Base-by-base conservation (phyloP, 2,113 vertebrate species). In the Anoplopoma fimbria region DNA sequence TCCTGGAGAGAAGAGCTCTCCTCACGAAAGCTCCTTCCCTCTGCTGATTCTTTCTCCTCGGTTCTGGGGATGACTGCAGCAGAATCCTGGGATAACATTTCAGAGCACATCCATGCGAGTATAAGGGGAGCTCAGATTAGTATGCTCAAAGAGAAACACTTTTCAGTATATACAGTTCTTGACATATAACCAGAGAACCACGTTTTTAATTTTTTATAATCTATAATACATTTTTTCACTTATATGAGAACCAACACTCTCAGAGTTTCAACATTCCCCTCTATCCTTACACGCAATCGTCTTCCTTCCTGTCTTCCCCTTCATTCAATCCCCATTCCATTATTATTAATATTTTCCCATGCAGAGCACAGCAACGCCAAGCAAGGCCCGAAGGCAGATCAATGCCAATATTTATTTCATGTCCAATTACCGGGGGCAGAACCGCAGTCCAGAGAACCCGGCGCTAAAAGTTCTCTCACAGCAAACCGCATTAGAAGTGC, bases 351-450 rank as follows among this genome's bases (percentile, higher is more conserved):
- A 25, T 75, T 67, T 84, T 64, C 38, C 40, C 62, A 83, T 81
- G 47, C 89, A 77, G 71, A 77, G 69, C 84, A 81, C 58, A 10
- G 58, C 25, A 81, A 71, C 63, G 79, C 25, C 7, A 23, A 68
- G 60, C 60, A 4, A 21, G n/a, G 57, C 55, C 69, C 40, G 5
- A 25, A 82, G 85, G 83, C 79, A 69, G 83, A 93, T 91, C 91
- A 86, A 88, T 91, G 86, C 27, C 80, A 88, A 88, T 91, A 91
- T 88, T 88, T 91, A 85, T 88, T 88, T 90, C 83, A 88, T 91
- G 77, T 91, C 84, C 85, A 92, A 83, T 91, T 91, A 87, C 75
- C 61, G 63, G 57, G 33, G 65, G 9, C 47, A 82, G 75, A 70
- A 68, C 67, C 19, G 4, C 76, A 78, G 40, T 53, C 72, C 72